phyloP scores from a whole-genome alignment of 2,888 invertebrate species.

The Tipula vernalis region DNA sequence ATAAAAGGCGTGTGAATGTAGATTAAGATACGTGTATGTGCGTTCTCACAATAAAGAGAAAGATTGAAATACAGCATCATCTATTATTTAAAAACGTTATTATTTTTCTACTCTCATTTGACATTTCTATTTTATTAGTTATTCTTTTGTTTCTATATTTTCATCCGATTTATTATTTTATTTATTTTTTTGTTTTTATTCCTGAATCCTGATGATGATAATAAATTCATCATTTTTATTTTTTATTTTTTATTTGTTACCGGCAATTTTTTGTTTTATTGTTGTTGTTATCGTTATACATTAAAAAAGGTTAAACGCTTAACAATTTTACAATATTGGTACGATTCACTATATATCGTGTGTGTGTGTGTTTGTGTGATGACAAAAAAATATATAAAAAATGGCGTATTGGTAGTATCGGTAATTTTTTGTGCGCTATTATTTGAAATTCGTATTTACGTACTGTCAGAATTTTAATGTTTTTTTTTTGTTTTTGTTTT shows the following conservation, averaged over 20 bases:
- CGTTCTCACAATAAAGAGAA: background rate
- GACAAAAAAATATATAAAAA: background rate
- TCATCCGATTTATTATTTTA: background rate
- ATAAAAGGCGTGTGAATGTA: slow-evolving; percentile 10
- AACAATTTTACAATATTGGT: background rate
- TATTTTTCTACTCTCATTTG: background rate
- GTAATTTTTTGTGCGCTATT: background rate
- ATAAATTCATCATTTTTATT: background rate
- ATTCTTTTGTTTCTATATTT: background rate
- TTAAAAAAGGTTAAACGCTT: background rate
- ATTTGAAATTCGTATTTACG: background rate
- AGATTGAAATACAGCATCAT: background rate
- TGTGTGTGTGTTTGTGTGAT: background rate
- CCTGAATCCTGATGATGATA: background rate
- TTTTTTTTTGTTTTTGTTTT: background rate
- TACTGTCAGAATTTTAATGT: background rate
- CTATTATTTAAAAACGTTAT: background rate
- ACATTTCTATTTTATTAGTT: slow-evolving; percentile 4
- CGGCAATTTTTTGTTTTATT: background rate
- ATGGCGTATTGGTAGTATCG: slow-evolving; percentile 1
- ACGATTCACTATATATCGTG: background rate
- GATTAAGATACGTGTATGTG: background rate
- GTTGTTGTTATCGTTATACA: background rate
- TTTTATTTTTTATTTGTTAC: background rate
- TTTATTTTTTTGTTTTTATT: background rate